Percentiles rank a stretch among this genome's conserved stretches.
Evolutionary conservation across 2,113 vertebrate genomes (phyloP).

Genomic region (Mustela nigripes): DNA sequence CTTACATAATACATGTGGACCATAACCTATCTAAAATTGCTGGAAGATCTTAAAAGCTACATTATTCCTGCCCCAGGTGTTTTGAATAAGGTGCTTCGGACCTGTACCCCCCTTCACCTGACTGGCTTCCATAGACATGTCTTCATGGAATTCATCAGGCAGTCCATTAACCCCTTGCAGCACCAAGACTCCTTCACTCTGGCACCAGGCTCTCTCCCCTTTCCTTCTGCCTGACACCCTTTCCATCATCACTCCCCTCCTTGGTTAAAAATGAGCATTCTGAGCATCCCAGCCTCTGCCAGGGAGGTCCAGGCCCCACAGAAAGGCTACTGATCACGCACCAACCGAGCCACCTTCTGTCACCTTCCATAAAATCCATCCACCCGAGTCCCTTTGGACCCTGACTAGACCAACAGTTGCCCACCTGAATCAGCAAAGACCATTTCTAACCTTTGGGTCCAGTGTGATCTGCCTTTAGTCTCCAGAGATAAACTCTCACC

Average conservation of each 20-base stretch:
- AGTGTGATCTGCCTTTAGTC: neutral
- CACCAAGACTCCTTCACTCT: neutral
- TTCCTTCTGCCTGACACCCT: neutral
- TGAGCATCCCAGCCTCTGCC: neutral
- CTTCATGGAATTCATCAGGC: neutral
- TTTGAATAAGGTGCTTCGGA: neutral
- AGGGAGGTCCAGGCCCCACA: neutral
- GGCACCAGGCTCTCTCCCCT: neutral
- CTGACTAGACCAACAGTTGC: neutral
- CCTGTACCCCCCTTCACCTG: neutral
- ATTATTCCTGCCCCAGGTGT: neutral
- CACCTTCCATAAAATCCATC: neutral
- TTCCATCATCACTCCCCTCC: neutral
- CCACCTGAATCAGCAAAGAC: neutral
- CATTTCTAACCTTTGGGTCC: neutral
- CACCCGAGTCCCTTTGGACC: neutral
- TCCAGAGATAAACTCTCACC: neutral
- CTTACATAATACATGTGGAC: neutral
- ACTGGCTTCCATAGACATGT: neutral
- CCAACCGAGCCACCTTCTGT: neutral
- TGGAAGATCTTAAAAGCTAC: neutral
- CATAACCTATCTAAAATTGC: neutral
- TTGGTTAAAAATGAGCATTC: neutral
- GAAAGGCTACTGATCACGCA: neutral
- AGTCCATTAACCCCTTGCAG: neutral